Evolutionary conservation across 2,113 vertebrate species (phyloP), one percentile per base, ranked within the genome.

Genomic region (Ptilorrhoa leucosticta): DNA sequence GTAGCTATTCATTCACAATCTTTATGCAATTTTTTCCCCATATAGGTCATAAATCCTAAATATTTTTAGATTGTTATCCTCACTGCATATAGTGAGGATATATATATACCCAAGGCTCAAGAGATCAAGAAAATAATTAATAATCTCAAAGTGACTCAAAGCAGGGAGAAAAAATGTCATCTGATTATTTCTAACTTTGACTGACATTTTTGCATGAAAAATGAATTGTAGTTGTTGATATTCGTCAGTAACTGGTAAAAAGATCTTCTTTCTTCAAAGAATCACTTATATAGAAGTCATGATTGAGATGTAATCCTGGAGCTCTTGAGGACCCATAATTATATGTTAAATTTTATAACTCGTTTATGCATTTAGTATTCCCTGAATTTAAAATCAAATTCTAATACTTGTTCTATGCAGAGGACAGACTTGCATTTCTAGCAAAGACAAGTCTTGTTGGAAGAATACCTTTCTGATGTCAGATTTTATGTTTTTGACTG

Each of bases 351-450:
- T 30, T 39, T 85, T 57, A 10, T 12, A 35, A 28, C 5, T 50
- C 7, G 33, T 81, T 47, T 10, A 69, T 8, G 3, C 5, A 56
- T 54, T 69, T 48, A 40, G 2, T 18, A 61, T 69, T 86, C 15
- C 6, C 15, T 53, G 31, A 94, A 65, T 51, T 51, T 40, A 64
- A 57, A 68, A 88, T 83, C 13, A 56, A 69, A 40, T 90, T 71
- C 26, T 66, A 58, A 18, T 78, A 19, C 0, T 0, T 40, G 1
- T 58, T 64, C 14, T 68, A 21, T 20, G 4, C 16, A 68, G 28
- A 37, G 11, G 14, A 76, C 19, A 56, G 16, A 35, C 14, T 24
- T 54, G 9, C 23, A 56, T 39, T 60, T 76, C 30, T 47, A 53
- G 11, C 26, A 28, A 83, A 82, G 40, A 44, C 5, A 60, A 6